Percentiles rank a stretch among this genome's conserved stretches.
phyloP scores from a whole-genome alignment of 1,140 invertebrate genomes.

The Calosoma granatense region DNA sequence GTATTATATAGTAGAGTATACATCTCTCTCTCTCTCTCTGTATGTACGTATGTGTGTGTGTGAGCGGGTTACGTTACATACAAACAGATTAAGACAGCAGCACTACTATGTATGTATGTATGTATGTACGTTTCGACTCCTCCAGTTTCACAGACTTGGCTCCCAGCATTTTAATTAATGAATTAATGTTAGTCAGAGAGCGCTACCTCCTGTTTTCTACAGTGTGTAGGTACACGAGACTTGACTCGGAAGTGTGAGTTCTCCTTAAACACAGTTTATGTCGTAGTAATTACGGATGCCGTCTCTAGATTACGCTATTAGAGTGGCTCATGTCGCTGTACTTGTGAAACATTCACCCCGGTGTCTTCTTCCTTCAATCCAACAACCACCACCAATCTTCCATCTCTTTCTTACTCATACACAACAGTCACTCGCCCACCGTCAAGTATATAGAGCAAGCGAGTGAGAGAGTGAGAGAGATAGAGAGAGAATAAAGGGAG shows the following conservation, averaged over 20 bases:
- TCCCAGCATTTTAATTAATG: conserved; percentile 5
- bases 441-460: too few relatives aligned
- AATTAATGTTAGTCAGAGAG: conserved; percentile 7
- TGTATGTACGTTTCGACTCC: too few relatives aligned
- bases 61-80: too few relatives aligned
- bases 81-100: too few relatives aligned
- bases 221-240: not conserved
- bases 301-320: not conserved
- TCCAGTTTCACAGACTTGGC: conserved; percentile 3
- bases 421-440: too few relatives aligned
- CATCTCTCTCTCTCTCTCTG: too few relatives aligned
- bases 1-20: too few relatives aligned
- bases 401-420: too few relatives aligned
- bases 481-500: not conserved
- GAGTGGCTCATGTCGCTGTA: not conserved
- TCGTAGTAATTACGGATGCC: conserved; percentile 2
- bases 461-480: not conserved
- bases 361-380: not conserved
- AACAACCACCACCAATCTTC: not conserved
- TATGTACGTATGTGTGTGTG: too few relatives aligned
- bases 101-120: too few relatives aligned
- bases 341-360: not conserved
- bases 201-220: conserved; percentile 5
- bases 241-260: too few relatives aligned
- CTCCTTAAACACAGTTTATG: conserved; percentile 8